A percentile compares a stretch with the other conserved stretches of the same genome.
These are phyloP conservation scores for Aplysia californica DNA, from an alignment of 1,140 invertebrate genomes.

Conservation along the genomic window DNA sequence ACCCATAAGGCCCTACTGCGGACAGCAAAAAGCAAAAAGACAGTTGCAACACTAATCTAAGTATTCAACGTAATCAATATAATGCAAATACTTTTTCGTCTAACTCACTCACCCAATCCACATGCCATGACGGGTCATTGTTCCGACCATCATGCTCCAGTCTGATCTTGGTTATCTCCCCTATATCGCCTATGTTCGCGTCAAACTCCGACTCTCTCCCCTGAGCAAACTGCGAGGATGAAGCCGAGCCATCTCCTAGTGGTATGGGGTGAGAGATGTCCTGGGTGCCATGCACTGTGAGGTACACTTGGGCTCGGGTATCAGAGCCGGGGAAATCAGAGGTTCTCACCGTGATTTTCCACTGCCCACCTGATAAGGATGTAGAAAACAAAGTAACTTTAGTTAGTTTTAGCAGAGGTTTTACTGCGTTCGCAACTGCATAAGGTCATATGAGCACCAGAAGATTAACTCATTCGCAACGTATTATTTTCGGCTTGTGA, in stretches of 20 bases:
- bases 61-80: too few relatives aligned
- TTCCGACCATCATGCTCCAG: slow-evolving; percentile 49
- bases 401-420: too few relatives aligned
- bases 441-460: too few relatives aligned
- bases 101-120: slow-evolving; percentile 52
- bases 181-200: slow-evolving; percentile 47
- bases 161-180: slow-evolving; percentile 53
- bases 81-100: too few relatives aligned
- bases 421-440: too few relatives aligned
- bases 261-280: slow-evolving; percentile 44
- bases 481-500: too few relatives aligned
- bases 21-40: neutral
- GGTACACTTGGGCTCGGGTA: slow-evolving; percentile 51
- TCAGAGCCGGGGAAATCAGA: slow-evolving; percentile 46
- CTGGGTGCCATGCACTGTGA: slow-evolving; percentile 54
- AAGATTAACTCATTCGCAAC: too few relatives aligned
- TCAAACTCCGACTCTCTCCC: slow-evolving; percentile 47
- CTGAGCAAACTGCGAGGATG: slow-evolving; percentile 31
- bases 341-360: slow-evolving; percentile 46
- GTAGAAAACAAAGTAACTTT: too few relatives aligned
- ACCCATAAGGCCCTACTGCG: too few relatives aligned
- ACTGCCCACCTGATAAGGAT: slow-evolving; percentile 40
- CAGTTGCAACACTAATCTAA: too few relatives aligned
- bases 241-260: slow-evolving; percentile 34
- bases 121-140: slow-evolving; percentile 45